Conservation (phyloP, 2,888 invertebrate species). For the Drosophila mimica region DNA sequence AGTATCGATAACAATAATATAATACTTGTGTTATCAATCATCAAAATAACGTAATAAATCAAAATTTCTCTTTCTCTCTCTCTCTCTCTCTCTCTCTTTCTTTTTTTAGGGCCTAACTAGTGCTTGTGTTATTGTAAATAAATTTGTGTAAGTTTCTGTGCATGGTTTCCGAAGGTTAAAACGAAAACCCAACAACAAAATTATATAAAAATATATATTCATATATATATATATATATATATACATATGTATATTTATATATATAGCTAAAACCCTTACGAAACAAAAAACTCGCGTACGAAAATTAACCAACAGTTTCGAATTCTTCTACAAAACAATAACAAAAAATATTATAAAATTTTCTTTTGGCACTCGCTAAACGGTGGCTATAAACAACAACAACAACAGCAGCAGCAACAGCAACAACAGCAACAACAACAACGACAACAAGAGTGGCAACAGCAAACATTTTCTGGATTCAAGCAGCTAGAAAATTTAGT, state of each 20-base stretch:
- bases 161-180: slow-evolving; percentile 50
- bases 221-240: neutral
- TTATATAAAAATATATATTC: slow-evolving; percentile 16
- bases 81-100: neutral
- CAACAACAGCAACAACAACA: slow-evolving; percentile 26
- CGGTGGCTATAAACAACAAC: slow-evolving; percentile 32
- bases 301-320: slow-evolving; percentile 36
- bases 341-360: slow-evolving; percentile 14
- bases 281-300: slow-evolving; percentile 54
- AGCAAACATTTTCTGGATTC: slow-evolving; percentile 59
- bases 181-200: slow-evolving; percentile 17
- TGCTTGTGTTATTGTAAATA: slow-evolving; percentile 55
- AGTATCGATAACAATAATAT: slow-evolving; percentile 13
- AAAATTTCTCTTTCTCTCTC: slow-evolving; percentile 3
- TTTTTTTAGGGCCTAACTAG: slow-evolving; percentile 46
- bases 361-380: slow-evolving; percentile 40
- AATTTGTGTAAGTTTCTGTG: slow-evolving; percentile 61
- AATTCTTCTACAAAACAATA: slow-evolving; percentile 36
- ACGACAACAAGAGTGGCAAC: slow-evolving; percentile 9
- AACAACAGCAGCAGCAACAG: slow-evolving; percentile 11
- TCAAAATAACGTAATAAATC: slow-evolving; percentile 8
- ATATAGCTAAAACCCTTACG: slow-evolving; percentile 46
- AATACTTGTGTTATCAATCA: slow-evolving; percentile 26
- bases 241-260: neutral
- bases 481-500: slow-evolving; percentile 37